Evolutionary conservation across 2,888 invertebrate genomes (phyloP).

Genomic region (Glyphotaelius pellucidus): DNA sequence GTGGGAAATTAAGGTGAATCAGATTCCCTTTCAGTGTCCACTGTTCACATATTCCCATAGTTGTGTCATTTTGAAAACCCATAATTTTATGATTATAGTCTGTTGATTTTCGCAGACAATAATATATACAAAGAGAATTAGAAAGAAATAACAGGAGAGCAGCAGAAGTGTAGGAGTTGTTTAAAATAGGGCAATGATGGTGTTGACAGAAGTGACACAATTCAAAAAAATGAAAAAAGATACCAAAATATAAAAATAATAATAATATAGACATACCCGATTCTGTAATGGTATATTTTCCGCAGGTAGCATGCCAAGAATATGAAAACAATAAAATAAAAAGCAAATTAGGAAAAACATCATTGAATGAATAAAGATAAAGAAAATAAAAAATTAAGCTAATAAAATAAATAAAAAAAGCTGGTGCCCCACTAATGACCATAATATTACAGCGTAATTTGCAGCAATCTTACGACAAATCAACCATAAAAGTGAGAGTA

Average conservation of each 20-base stretch:
- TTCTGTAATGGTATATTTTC: slow-evolving; percentile 15
- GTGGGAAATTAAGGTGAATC: too few species aligned
- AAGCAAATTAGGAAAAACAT: not conserved
- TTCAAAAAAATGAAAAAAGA: slow-evolving; percentile 54
- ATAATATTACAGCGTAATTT: not conserved
- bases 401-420: not conserved
- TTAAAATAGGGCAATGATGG: not conserved
- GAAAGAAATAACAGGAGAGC: too few species aligned
- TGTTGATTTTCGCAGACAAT: too few species aligned
- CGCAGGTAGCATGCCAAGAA: slow-evolving; percentile 7
- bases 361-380: not conserved
- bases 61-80: too few species aligned
- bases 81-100: too few species aligned
- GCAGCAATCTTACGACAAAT: not conserved
- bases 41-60: too few species aligned
- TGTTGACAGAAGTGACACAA: slow-evolving; percentile 62
- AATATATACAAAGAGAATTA: too few species aligned
- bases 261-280: slow-evolving; percentile 47
- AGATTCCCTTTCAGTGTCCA: too few species aligned
- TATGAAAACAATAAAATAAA: slow-evolving; percentile 17
- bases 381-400: not conserved
- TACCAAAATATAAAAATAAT: not conserved
- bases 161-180: not conserved
- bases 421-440: not conserved
- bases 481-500: not conserved